These are phyloP conservation scores for Chanos chanos DNA, from an alignment of 2,797 vertebrate genomes.

Conservation along the genomic window DNA sequence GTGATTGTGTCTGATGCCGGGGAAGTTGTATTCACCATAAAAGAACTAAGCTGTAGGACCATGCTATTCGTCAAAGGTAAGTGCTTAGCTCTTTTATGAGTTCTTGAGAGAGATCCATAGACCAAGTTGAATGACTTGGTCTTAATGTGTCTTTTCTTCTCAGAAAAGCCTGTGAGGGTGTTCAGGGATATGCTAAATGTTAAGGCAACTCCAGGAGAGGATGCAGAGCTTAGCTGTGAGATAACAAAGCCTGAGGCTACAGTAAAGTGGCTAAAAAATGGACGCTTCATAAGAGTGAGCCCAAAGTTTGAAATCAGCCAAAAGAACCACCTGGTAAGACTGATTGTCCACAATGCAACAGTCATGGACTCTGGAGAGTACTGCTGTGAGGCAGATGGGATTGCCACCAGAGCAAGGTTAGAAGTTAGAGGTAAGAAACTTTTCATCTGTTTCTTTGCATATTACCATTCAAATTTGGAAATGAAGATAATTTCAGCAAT, in stretches of 20 bases:
- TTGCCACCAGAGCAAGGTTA: constrained; percentile 78
- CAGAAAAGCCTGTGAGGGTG: constrained; percentile 83
- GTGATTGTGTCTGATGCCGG: constrained; percentile 72
- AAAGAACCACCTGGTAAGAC: constrained; percentile 66
- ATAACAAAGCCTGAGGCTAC: constrained; percentile 75
- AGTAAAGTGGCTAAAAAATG: constrained; percentile 87
- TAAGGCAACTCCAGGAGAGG: constrained; percentile 71
- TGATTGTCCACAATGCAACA: constrained; percentile 74
- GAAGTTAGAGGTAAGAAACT: constrained; percentile 78
- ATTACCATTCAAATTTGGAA: not conserved
- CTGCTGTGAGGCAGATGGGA: constrained; percentile 79
- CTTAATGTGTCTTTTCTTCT: not conserved
- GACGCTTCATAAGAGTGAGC: constrained; percentile 74
- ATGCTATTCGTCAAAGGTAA: constrained; percentile 87
- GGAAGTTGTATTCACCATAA: constrained; percentile 82
- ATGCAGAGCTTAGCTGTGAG: constrained; percentile 85
- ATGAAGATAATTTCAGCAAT: too few relatives aligned
- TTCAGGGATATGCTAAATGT: constrained; percentile 78
- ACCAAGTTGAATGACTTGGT: too few relatives aligned
- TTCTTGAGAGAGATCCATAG: too few relatives aligned
- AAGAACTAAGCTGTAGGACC: constrained; percentile 84
- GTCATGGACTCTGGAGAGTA: constrained; percentile 88
- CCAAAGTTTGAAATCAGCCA: constrained; percentile 78
- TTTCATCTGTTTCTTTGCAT: not conserved
- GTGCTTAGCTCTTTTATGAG: not conserved